These are phyloP conservation scores for Lucinisca nassula DNA, from an alignment of 2,888 invertebrate genomes.

Conservation along the genomic window DNA sequence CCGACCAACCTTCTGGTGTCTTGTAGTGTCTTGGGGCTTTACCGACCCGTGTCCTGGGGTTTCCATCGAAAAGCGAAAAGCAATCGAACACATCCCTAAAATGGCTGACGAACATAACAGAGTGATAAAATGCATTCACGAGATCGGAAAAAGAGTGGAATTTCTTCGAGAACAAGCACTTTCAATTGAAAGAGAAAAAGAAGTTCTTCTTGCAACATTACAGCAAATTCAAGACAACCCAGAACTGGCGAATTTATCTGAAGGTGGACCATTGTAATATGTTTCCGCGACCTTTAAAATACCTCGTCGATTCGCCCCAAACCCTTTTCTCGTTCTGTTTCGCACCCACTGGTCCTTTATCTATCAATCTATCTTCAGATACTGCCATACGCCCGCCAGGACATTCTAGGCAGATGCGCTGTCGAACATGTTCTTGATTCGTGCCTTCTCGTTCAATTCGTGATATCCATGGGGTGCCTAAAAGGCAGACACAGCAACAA, in stretches of 20 bases:
- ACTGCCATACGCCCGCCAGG: no score
- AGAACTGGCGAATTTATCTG: conserved; percentile 5
- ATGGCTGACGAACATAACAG: conserved; percentile 9
- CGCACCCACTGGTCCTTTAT: neutral
- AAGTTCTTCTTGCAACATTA: conserved; percentile 53
- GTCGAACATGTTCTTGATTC: no score
- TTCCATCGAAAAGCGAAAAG: no score
- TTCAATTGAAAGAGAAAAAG: conserved; percentile 65
- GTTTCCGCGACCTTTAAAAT: conserved; percentile 24
- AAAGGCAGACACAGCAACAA: no score
- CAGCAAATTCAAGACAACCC: conserved; percentile 67
- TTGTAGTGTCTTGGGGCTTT: no score
- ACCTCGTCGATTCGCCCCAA: neutral
- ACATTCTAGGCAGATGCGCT: no score
- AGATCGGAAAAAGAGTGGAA: conserved; percentile 66
- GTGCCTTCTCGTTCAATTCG: no score
- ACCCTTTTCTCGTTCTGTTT: no score
- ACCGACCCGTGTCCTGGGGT: no score
- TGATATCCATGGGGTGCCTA: no score
- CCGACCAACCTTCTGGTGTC: no score
- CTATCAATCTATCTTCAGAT: no score
- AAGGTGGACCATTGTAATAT: conserved; percentile 40
- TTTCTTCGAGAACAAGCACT: conserved; percentile 65
- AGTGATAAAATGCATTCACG: conserved; percentile 35
- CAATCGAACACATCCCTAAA: neutral